Evolutionary conservation across 2,888 invertebrate genomes (phyloP).

Genomic region (Diploptera punctata): DNA sequence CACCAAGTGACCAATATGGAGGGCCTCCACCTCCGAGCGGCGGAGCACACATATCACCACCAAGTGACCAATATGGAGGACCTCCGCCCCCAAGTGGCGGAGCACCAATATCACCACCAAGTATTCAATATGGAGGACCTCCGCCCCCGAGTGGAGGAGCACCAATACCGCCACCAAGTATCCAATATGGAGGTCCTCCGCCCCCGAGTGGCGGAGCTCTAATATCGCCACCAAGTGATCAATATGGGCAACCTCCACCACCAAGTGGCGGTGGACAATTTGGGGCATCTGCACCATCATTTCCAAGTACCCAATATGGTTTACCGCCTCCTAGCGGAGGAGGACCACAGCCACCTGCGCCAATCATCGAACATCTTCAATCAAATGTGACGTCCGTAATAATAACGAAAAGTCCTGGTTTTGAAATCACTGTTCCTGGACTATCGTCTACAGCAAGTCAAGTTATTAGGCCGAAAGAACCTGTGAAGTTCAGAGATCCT

Average conservation of each 20-base stretch:
- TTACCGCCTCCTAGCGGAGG: conserved; percentile 65
- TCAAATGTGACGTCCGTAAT: conserved; percentile 33
- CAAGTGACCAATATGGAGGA: conserved; percentile 26
- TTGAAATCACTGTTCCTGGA: conserved; percentile 45
- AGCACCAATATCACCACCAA: not conserved
- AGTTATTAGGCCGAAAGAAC: conserved; percentile 59
- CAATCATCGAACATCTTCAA: conserved; percentile 38
- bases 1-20: conserved; percentile 10
- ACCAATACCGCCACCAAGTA: conserved; percentile 52
- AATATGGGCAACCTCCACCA: conserved; percentile 46
- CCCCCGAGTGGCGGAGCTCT: too few species aligned
- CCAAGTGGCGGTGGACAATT: not conserved
- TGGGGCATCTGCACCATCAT: conserved; percentile 51
- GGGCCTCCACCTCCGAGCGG: conserved; percentile 15
- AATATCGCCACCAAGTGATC: conserved; percentile 55
- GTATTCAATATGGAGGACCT: conserved; percentile 29
- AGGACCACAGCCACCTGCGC: conserved; percentile 62
- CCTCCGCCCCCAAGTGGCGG: conserved; percentile 19
- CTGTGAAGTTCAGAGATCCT: conserved; percentile 75
- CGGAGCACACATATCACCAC: too few species aligned
- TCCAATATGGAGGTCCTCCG: conserved; percentile 51
- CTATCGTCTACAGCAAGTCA: conserved; percentile 44
- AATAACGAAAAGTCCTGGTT: conserved; percentile 27
- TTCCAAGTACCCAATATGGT: conserved; percentile 68
- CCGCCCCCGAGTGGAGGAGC: conserved; percentile 66